A percentile compares a stretch with the other conserved stretches of the same genome.
Evolutionary conservation across 2,113 vertebrate genomes (phyloP).

Genomic region (Rhagologus leucostigma): DNA sequence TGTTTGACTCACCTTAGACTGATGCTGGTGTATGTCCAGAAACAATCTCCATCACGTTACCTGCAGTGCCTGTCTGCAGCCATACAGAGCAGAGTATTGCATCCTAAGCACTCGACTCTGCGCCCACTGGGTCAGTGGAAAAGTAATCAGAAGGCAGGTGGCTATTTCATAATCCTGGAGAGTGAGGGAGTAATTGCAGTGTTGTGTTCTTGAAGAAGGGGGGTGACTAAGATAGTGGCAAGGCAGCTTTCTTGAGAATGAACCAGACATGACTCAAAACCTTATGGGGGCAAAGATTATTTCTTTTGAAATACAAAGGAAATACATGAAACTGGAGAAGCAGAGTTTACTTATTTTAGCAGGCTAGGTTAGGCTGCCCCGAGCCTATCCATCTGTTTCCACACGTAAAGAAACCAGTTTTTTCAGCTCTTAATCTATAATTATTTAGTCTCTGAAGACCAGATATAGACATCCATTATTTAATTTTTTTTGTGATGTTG

Average conservation of each 20-base stretch:
- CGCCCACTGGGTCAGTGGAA: not conserved
- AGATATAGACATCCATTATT: not conserved
- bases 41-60: not conserved
- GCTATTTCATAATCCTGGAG: not conserved
- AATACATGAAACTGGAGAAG: not conserved
- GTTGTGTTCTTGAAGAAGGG: not conserved
- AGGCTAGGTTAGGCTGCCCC: not conserved
- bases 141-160: not conserved
- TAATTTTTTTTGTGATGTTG: not conserved
- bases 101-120: not conserved
- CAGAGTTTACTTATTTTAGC: not conserved
- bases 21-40: not conserved
- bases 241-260: not conserved
- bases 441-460: not conserved
- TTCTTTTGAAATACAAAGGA: not conserved
- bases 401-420: not conserved
- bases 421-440: not conserved
- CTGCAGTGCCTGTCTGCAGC: not conserved
- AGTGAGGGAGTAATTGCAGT: not conserved
- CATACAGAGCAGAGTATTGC: not conserved
- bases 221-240: not conserved
- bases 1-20: not conserved
- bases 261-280: not conserved
- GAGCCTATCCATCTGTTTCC: not conserved
- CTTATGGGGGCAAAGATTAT: not conserved